phyloP scores from a whole-genome alignment of 2,888 invertebrate genomes.

The Muschampia plurimacula region DNA sequence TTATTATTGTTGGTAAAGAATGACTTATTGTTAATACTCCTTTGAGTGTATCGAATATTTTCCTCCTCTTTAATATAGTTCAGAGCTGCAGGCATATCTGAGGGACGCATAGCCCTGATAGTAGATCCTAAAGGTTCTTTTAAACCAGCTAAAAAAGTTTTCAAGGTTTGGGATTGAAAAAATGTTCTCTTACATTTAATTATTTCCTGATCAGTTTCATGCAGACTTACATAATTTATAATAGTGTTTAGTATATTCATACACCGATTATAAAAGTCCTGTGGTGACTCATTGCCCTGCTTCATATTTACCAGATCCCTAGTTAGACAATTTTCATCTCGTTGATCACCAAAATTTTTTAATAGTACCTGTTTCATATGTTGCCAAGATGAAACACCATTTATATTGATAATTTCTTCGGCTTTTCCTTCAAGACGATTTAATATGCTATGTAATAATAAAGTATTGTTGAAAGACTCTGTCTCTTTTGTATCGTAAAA shows the following conservation, averaged over 20 bases:
- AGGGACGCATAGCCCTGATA: not conserved
- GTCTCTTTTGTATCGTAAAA: too few relatives aligned
- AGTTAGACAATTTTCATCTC: slow-evolving; percentile 3
- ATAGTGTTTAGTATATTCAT: slow-evolving; percentile 5
- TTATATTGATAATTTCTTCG: slow-evolving; percentile 7
- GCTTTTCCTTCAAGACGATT: slow-evolving; percentile 5
- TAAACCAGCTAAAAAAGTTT: not conserved
- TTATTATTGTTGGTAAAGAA: not conserved
- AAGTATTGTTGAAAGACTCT: not conserved
- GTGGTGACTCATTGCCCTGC: not conserved
- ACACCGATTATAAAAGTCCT: not conserved
- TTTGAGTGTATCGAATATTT: not conserved
- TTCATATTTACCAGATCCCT: slow-evolving; percentile 4
- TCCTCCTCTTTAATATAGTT: not conserved
- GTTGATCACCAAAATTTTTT: slow-evolving; percentile 10
- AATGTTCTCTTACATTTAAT: not conserved
- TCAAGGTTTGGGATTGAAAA: not conserved
- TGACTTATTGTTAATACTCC: not conserved
- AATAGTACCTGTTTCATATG: slow-evolving; percentile 1
- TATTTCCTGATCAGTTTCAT: not conserved
- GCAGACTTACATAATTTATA: slow-evolving; percentile 6
- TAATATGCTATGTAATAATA: slow-evolving; percentile 9
- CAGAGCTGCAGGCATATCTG: not conserved
- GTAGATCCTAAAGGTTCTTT: not conserved
- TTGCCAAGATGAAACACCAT: slow-evolving; percentile 3